These are phyloP conservation scores for Calonectris borealis DNA, from an alignment of 2,113 vertebrate genomes.

Conservation along the genomic window DNA sequence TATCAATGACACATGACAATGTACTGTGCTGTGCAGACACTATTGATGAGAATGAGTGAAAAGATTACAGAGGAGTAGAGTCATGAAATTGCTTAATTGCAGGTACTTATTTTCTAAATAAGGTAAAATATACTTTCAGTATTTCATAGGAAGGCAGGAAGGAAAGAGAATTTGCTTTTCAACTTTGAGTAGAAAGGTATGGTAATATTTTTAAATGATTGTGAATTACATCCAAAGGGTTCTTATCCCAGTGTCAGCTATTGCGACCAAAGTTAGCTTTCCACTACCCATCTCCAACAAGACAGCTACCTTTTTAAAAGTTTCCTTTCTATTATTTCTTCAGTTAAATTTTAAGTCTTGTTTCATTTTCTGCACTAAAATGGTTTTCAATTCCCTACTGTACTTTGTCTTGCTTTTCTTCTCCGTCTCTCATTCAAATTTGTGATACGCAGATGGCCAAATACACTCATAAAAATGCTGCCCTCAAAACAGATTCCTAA, in stretches of 20 bases:
- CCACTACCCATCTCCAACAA: neutral
- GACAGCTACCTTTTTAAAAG: constrained; percentile 41
- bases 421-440: neutral
- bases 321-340: constrained; percentile 32
- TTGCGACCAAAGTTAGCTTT: neutral
- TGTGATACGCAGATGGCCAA: constrained; percentile 9
- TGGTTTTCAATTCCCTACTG: neutral
- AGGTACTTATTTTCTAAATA: neutral
- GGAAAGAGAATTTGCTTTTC: neutral
- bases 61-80: neutral
- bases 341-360: neutral
- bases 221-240: neutral
- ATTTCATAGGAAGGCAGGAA: neutral
- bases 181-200: neutral
- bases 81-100: neutral
- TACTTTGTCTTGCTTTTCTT: constrained; percentile 23
- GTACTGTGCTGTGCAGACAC: neutral
- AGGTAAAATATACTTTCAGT: neutral
- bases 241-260: neutral
- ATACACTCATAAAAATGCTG: neutral
- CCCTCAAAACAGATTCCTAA: constrained; percentile 57
- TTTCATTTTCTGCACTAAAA: constrained; percentile 40
- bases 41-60: neutral
- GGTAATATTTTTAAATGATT: neutral
- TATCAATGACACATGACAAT: neutral